Percentiles rank a stretch among this genome's conserved stretches.
phyloP scores from a whole-genome alignment of 2,113 vertebrate species.

The Rostratula benghalensis region DNA sequence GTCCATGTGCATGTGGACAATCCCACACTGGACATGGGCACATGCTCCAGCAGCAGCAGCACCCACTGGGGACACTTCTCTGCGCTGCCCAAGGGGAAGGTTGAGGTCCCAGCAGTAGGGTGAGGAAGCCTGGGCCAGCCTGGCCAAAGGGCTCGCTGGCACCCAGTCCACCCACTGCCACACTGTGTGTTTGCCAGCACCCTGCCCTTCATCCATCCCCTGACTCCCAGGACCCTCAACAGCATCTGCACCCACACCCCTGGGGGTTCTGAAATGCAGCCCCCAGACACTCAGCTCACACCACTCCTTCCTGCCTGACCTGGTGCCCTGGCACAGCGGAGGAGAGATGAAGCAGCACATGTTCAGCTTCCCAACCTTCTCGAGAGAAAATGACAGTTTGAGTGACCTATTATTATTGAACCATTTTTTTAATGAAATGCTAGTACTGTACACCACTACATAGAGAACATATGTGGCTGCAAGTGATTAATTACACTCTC shows the following conservation, averaged over 20 bases:
- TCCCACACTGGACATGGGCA: neutral
- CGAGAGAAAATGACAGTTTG: conserved; percentile 12
- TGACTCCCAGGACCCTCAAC: neutral
- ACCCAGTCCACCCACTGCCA: rapidly evolving
- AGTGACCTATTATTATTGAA: conserved; percentile 59
- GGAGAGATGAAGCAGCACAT: neutral
- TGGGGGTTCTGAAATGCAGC: rapidly evolving
- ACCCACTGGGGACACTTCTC: rapidly evolving
- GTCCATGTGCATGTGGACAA: rapidly evolving
- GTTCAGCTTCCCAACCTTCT: neutral
- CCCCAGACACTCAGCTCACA: rapidly evolving
- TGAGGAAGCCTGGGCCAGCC: neutral
- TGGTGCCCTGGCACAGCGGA: neutral
- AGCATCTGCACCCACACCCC: neutral
- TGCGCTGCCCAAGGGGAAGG: neutral
- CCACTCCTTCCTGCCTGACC: neutral
- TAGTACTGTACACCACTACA: neutral
- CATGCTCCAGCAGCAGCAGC: neutral
- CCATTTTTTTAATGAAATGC: conserved; percentile 61
- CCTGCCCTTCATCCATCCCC: neutral
- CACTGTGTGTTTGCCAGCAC: rapidly evolving
- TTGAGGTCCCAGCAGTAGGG: neutral
- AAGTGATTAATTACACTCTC: conserved; percentile 72
- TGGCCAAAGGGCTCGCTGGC: neutral
- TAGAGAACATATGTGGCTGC: conserved; percentile 14